These are phyloP conservation scores for Perdix hodgsoniae DNA, from an alignment of 2,797 vertebrate genomes.

Conservation along the genomic window DNA sequence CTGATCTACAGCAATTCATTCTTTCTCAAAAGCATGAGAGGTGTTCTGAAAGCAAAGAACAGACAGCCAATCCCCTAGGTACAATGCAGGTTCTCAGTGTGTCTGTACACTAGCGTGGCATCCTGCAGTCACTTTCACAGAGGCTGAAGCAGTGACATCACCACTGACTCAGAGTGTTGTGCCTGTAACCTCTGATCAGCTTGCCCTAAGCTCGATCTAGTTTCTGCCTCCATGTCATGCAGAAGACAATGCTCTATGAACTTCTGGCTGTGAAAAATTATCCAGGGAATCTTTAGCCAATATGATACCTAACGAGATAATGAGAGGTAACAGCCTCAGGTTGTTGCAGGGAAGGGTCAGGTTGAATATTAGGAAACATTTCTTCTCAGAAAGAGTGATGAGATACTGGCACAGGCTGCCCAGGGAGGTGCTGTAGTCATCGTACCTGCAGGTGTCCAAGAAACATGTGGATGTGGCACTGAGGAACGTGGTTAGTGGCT, in stretches of 20 bases:
- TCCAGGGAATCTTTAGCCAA: neutral
- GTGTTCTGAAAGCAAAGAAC: neutral
- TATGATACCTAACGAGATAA: too few species aligned
- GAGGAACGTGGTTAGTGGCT: too few species aligned
- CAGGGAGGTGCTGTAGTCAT: too few species aligned
- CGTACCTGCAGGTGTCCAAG: too few species aligned
- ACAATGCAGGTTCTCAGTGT: neutral
- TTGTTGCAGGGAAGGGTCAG: too few species aligned
- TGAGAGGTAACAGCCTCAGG: too few species aligned
- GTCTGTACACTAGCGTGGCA: fast-evolving
- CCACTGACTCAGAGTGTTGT: neutral
- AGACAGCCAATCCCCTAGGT: neutral
- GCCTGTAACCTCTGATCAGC: neutral
- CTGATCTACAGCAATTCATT: neutral
- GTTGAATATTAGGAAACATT: too few species aligned
- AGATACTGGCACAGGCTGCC: too few species aligned
- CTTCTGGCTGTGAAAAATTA: neutral
- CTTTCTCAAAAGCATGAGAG: neutral
- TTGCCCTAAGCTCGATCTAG: neutral
- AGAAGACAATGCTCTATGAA: neutral
- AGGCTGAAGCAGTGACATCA: neutral
- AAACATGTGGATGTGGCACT: too few species aligned
- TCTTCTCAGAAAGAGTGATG: too few species aligned
- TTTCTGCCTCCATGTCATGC: neutral
- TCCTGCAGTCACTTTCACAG: neutral